Evolutionary conservation across 2,797 vertebrate genomes (phyloP).

Genomic region (Lemur catta): DNA sequence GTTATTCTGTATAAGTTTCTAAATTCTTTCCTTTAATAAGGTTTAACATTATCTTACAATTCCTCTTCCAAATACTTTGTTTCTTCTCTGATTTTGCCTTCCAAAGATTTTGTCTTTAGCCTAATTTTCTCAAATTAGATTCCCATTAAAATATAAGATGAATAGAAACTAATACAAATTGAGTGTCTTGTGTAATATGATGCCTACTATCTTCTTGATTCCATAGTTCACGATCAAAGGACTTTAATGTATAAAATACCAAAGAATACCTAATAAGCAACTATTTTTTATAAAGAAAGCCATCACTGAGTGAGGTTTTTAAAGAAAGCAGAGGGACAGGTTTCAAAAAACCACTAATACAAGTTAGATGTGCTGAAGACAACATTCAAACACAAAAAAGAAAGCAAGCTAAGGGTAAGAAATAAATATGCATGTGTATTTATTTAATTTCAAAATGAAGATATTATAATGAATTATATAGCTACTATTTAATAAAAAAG

Average conservation of each 20-base stretch:
- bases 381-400: background rate
- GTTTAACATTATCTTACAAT: constrained; percentile 4
- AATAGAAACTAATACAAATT: background rate
- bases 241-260: background rate
- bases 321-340: background rate
- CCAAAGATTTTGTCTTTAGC: background rate
- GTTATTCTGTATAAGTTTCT: background rate
- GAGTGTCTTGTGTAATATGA: background rate
- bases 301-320: background rate
- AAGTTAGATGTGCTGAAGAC: background rate
- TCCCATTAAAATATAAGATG: background rate
- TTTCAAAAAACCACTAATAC: background rate
- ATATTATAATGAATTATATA: background rate
- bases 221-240: background rate
- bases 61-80: background rate
- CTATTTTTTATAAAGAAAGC: background rate
- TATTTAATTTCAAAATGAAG: constrained; percentile 21
- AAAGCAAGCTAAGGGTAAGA: background rate
- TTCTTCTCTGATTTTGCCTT: constrained; percentile 15
- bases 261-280: background rate
- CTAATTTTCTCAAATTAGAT: constrained; percentile 50
- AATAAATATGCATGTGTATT: background rate
- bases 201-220: background rate
- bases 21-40: constrained; percentile 21
- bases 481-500: background rate